Percentiles rank a stretch among this genome's conserved stretches.
phyloP scores from a whole-genome alignment of 2,113 vertebrate genomes.

The Pedionomus torquatus region DNA sequence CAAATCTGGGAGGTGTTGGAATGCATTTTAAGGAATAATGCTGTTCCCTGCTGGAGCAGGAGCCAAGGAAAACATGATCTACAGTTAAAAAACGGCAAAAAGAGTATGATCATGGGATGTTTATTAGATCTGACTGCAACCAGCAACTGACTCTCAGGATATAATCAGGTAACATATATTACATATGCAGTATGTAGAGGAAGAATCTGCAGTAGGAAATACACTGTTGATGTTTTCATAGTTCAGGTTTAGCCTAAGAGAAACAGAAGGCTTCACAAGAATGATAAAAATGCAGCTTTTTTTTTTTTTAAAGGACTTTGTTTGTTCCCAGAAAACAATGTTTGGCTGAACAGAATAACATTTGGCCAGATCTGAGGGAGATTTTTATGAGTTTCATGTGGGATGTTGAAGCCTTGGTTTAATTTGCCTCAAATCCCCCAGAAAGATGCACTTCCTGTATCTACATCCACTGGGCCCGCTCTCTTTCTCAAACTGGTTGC shows the following conservation, averaged over 20 bases:
- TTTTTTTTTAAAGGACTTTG: background rate
- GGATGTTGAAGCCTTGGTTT: background rate
- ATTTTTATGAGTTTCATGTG: slow-evolving; percentile 24
- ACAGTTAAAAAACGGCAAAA: background rate
- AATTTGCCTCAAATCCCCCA: background rate
- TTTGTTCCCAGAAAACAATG: background rate
- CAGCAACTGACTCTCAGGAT: background rate
- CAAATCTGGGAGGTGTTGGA: background rate
- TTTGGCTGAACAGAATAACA: background rate
- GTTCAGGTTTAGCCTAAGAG: background rate
- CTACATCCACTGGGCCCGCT: background rate
- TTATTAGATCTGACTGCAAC: background rate
- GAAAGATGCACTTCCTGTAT: background rate
- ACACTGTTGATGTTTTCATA: background rate
- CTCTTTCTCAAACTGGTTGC: background rate
- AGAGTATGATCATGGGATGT: background rate
- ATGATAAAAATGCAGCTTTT: background rate
- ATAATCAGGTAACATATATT: background rate
- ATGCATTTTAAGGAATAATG: background rate
- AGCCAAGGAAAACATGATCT: background rate
- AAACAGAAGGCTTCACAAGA: background rate
- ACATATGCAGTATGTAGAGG: background rate
- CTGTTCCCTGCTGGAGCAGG: background rate
- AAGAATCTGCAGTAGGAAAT: background rate
- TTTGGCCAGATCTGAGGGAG: background rate